Evolutionary conservation across 2,113 vertebrate species (phyloP).

Genomic region (Microcebus ravelobensis): DNA sequence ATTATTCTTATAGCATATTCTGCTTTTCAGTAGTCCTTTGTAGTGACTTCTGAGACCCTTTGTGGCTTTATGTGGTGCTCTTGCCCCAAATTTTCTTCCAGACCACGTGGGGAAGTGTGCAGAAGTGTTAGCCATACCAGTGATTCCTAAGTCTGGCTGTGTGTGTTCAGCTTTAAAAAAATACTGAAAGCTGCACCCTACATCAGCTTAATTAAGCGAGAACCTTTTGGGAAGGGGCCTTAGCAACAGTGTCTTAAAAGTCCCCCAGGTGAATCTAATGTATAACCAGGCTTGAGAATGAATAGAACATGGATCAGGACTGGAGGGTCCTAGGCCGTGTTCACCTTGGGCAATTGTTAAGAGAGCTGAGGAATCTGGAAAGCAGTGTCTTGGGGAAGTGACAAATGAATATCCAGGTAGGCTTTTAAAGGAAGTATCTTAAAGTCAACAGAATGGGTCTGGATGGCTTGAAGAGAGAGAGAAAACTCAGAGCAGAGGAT

Average conservation of each 20-base stretch:
- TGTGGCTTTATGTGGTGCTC: not conserved
- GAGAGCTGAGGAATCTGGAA: not conserved
- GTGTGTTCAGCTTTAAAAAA: not conserved
- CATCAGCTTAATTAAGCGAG: not conserved
- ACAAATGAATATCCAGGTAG: not conserved
- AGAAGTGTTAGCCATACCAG: not conserved
- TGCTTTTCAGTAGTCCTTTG: not conserved
- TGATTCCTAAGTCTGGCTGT: not conserved
- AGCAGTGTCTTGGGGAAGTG: not conserved
- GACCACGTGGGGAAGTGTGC: not conserved
- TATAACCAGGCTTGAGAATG: not conserved
- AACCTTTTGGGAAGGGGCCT: not conserved
- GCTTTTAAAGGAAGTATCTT: not conserved
- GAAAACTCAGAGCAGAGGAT: not conserved
- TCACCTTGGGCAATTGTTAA: not conserved
- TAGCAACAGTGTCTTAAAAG: not conserved
- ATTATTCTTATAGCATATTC: not conserved
- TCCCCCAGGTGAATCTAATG: not conserved
- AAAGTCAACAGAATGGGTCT: not conserved
- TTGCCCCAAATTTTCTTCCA: not conserved
- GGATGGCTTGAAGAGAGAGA: not conserved
- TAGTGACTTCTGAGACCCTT: not conserved
- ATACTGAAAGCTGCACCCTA: too few species aligned
- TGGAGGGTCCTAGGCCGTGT: not conserved
- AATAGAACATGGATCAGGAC: not conserved